Conservation (phyloP, 2,888 invertebrate genomes). For the Cataglyphis altisquamis region DNA sequence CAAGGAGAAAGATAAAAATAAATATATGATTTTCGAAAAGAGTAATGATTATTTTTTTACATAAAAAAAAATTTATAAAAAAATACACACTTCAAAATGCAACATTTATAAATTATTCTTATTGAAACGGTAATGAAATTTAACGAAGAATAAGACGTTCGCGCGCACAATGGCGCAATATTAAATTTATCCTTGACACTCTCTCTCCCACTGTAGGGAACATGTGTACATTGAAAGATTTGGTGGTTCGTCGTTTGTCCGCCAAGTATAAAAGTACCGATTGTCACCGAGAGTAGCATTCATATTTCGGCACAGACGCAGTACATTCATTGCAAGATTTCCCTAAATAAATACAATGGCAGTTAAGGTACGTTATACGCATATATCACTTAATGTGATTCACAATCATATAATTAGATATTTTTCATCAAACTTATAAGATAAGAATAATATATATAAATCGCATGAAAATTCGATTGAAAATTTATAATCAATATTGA, state of each 20-base stretch:
- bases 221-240: constrained; percentile 46
- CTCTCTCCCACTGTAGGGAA: constrained; percentile 40
- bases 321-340: constrained; percentile 8
- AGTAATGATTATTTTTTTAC: background rate
- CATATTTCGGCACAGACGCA: constrained; percentile 40
- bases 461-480: background rate
- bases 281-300: constrained; percentile 46
- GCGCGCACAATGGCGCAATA: constrained; percentile 40
- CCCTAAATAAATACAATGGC: constrained; percentile 20
- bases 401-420: background rate
- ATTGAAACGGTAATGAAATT: constrained; percentile 10
- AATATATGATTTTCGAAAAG: background rate
- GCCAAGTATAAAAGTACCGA: constrained; percentile 56
- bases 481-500: background rate
- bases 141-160: constrained; percentile 20
- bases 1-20: background rate
- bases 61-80: background rate
- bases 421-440: background rate
- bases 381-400: background rate
- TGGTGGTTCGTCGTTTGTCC: constrained; percentile 45
- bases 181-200: constrained; percentile 52
- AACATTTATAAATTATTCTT: background rate
- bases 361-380: constrained; percentile 40
- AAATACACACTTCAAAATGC: background rate
- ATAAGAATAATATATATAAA: background rate